These are phyloP conservation scores for Caenorhabditis plicata DNA, from an alignment of 2,888 invertebrate genomes.

Conservation along the genomic window DNA sequence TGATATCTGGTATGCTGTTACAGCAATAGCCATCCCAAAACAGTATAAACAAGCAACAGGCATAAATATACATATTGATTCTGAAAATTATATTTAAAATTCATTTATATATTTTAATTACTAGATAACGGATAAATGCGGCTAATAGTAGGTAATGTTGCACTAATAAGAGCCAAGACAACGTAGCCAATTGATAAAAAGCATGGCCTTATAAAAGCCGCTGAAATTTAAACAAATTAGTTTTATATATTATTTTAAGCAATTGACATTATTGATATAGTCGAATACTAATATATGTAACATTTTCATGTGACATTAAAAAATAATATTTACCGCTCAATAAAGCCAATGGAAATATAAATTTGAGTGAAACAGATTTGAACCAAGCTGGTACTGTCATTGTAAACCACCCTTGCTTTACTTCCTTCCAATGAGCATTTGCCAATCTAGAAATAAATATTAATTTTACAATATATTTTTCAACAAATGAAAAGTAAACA, in stretches of 20 bases:
- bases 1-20: slow-evolving; percentile 35
- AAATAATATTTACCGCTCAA: slow-evolving; percentile 27
- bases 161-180: slow-evolving; percentile 51
- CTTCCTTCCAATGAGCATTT: too few relatives aligned
- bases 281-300: background rate
- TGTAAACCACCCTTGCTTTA: too few relatives aligned
- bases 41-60: slow-evolving; percentile 24
- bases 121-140: slow-evolving; percentile 39
- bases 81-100: slow-evolving; percentile 4
- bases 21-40: slow-evolving; percentile 31
- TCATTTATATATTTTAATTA: slow-evolving; percentile 20
- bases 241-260: background rate
- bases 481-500: too few relatives aligned
- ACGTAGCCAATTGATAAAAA: slow-evolving; percentile 58
- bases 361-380: slow-evolving; percentile 24
- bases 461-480: too few relatives aligned
- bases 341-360: slow-evolving; percentile 39
- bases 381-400: slow-evolving; percentile 32
- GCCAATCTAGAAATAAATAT: too few relatives aligned
- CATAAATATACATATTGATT: slow-evolving; percentile 14
- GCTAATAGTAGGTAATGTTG: slow-evolving; percentile 49
- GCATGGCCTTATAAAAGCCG: slow-evolving; percentile 58
- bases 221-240: slow-evolving; percentile 21
- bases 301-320: background rate
- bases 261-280: background rate